Evolutionary conservation across 2,113 vertebrate species (phyloP).

Genomic region (Corvus hawaiiensis): DNA sequence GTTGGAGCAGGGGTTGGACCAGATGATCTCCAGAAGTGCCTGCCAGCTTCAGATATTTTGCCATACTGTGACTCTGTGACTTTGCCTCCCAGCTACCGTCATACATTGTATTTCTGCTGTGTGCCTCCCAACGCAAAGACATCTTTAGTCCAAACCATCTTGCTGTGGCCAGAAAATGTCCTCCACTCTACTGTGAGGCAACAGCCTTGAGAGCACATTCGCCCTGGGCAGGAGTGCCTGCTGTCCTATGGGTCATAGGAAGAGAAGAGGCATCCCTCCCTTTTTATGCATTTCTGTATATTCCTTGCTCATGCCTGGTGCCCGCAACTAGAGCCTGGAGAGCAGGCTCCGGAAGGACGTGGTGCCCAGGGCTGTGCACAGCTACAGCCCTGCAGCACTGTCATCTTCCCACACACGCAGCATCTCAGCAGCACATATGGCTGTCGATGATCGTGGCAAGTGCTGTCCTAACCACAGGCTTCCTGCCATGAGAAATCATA

Average conservation of each 20-base stretch:
- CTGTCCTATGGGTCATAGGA: not conserved
- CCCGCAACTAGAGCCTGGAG: not conserved
- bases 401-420: not conserved
- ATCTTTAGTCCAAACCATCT: not conserved
- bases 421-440: not conserved
- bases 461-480: not conserved
- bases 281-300: not conserved
- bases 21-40: not conserved
- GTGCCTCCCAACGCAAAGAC: not conserved
- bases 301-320: not conserved
- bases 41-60: not conserved
- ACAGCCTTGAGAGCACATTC: accelerated
- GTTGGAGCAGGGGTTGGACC: not conserved
- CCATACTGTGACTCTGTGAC: not conserved
- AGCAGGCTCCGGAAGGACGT: not conserved
- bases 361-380: not conserved
- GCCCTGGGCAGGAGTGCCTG: accelerated
- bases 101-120: not conserved
- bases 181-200: not conserved
- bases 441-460: not conserved
- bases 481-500: not conserved
- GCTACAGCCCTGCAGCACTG: not conserved
- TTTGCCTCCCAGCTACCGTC: not conserved
- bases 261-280: not conserved
- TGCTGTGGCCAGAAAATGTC: not conserved